Percentiles rank a stretch among this genome's conserved stretches.
Evolutionary conservation across 2,797 vertebrate genomes (phyloP).

Genomic region (Chelonia mydas): DNA sequence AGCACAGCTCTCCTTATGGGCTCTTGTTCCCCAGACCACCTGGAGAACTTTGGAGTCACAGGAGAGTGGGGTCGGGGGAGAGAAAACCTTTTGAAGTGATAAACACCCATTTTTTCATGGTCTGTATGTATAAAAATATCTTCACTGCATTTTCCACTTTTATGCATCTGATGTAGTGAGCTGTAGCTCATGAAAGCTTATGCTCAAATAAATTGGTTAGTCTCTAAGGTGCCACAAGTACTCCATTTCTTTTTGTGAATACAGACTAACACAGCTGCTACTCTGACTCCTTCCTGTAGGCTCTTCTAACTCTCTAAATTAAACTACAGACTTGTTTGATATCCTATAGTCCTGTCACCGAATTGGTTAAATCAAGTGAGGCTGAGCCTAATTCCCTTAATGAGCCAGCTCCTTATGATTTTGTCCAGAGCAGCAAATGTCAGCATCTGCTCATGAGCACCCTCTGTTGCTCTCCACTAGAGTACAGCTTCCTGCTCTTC

Average conservation of each 20-base stretch:
- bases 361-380: neutral
- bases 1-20: neutral
- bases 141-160: too few relatives aligned
- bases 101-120: too few relatives aligned
- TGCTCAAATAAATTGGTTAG: too few relatives aligned
- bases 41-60: neutral
- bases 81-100: too few relatives aligned
- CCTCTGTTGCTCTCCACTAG: fast-evolving
- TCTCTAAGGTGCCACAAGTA: too few relatives aligned
- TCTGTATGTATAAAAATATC: too few relatives aligned
- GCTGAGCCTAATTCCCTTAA: neutral
- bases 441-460: neutral
- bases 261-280: too few relatives aligned
- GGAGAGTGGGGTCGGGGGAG: too few relatives aligned
- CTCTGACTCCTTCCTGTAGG: neutral
- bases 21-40: neutral
- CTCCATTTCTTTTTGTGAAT: too few relatives aligned
- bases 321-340: neutral
- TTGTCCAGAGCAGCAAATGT: neutral
- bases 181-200: too few relatives aligned
- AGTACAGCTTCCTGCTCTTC: neutral
- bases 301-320: neutral
- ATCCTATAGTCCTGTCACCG: neutral
- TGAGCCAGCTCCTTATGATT: neutral
- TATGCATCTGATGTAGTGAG: too few relatives aligned